phyloP scores from a whole-genome alignment of 2,113 vertebrate genomes.

The Struthio camelus region DNA sequence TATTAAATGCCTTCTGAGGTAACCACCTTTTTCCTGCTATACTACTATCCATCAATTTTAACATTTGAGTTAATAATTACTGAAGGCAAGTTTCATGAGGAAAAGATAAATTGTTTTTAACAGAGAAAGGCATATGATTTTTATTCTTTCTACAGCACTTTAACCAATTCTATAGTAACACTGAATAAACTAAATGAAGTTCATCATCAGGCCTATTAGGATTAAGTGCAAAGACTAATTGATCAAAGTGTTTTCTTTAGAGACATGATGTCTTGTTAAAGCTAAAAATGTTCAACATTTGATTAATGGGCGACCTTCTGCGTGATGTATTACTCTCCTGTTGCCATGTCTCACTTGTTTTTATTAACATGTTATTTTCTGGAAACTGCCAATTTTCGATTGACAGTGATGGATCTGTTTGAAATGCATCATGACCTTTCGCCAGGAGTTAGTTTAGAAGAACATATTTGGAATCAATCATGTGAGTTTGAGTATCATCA shows the following conservation, averaged over 20 bases:
- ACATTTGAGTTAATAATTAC: background rate
- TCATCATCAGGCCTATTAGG: background rate
- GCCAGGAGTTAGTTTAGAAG: background rate
- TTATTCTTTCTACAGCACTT: slow-evolving; percentile 3
- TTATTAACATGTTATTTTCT: background rate
- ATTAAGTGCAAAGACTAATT: background rate
- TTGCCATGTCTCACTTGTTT: background rate
- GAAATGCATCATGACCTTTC: background rate
- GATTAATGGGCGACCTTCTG: background rate
- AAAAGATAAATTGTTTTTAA: background rate
- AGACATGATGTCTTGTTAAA: background rate
- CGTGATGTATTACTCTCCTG: background rate
- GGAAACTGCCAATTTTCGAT: background rate
- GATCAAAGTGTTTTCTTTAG: background rate
- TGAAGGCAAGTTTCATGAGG: background rate
- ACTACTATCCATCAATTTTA: background rate
- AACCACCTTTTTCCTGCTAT: background rate
- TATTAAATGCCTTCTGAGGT: background rate
- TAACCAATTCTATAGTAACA: background rate
- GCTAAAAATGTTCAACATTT: background rate
- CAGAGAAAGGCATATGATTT: background rate
- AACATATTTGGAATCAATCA: background rate
- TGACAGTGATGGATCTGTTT: background rate
- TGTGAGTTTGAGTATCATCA: background rate
- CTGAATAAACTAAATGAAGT: background rate